Conservation (phyloP, 2,888 invertebrate genomes). For the Epinotia brunnichana region DNA sequence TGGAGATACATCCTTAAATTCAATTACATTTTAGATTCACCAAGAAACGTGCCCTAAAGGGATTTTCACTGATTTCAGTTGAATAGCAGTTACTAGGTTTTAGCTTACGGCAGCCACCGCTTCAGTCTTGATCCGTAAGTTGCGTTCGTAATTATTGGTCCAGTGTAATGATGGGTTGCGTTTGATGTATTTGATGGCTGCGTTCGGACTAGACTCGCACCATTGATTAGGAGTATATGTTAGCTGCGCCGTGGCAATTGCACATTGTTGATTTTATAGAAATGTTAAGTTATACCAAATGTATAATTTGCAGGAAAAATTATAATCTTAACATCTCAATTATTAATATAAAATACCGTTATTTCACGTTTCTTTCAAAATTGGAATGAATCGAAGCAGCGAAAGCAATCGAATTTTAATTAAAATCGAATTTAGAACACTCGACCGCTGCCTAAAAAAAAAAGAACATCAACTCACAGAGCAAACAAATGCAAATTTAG, state of each 20-base stretch:
- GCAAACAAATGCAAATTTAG: not conserved
- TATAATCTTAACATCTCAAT: not conserved
- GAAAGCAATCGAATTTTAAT: slow-evolving; percentile 75
- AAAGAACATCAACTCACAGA: not conserved
- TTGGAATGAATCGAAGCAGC: slow-evolving; percentile 62
- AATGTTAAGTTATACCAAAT: not conserved
- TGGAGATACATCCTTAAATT: too few relatives aligned
- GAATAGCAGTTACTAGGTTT: slow-evolving; percentile 8
- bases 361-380: slow-evolving; percentile 50
- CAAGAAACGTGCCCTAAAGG: not conserved
- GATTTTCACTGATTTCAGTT: not conserved
- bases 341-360: not conserved
- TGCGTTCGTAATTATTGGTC: slow-evolving; percentile 63
- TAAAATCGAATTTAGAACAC: slow-evolving; percentile 64
- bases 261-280: not conserved
- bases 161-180: slow-evolving; percentile 72
- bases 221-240: slow-evolving; percentile 51
- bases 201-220: slow-evolving; percentile 54
- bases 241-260: not conserved
- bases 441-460: slow-evolving; percentile 27
- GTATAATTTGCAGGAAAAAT: not conserved
- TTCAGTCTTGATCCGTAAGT: slow-evolving; percentile 51
- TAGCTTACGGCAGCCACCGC: not conserved
- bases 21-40: not conserved
- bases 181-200: slow-evolving; percentile 57